Conservation (phyloP, 2,888 invertebrate species). For the Pantelozetes paolii region DNA sequence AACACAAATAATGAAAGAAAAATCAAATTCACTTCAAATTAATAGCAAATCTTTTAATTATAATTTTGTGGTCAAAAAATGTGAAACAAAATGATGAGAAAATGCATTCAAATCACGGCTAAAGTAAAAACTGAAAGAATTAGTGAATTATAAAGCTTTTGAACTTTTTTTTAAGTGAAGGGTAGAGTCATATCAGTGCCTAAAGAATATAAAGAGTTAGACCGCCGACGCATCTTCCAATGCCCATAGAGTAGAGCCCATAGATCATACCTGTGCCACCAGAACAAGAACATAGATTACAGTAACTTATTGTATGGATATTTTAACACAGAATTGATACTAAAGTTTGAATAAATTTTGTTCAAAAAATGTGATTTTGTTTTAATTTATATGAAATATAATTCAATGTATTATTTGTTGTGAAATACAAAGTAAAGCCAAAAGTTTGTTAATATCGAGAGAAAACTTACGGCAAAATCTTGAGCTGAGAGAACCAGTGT, state of each 20-base stretch:
- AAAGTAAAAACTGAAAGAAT: background rate
- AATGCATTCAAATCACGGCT: background rate
- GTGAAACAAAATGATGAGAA: background rate
- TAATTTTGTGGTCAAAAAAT: background rate
- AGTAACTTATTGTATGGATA: background rate
- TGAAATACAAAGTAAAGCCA: background rate
- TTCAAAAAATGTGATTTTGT: too few species aligned
- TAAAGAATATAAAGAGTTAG: background rate
- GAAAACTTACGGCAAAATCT: background rate
- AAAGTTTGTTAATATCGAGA: background rate
- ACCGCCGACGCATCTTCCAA: background rate
- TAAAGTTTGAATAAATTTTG: too few species aligned
- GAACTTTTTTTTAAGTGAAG: background rate
- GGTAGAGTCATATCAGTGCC: background rate
- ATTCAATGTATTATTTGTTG: background rate
- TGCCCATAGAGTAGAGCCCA: background rate
- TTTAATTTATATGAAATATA: too few species aligned
- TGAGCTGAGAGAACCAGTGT: slow-evolving; percentile 8
- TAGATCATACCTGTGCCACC: background rate
- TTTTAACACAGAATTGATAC: background rate
- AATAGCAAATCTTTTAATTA: background rate
- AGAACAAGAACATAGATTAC: background rate
- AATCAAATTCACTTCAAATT: background rate
- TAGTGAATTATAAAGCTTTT: background rate
- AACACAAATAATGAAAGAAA: too few species aligned